Base-by-base conservation (phyloP, 2,888 invertebrate species). In the Drosophila eohydei region DNA sequence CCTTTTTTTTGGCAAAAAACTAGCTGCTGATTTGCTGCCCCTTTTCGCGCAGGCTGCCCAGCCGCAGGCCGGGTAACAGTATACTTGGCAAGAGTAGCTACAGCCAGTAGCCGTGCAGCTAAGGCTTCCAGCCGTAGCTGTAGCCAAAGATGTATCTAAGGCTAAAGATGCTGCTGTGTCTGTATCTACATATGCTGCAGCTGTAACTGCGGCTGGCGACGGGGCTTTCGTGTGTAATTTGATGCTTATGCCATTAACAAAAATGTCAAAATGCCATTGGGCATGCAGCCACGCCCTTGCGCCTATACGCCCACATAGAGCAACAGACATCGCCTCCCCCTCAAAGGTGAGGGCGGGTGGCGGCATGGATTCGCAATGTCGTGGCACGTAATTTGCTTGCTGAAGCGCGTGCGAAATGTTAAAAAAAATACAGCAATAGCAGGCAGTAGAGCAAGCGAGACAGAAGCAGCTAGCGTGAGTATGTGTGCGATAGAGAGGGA, bases 261-360 rank as follows among this genome's bases (percentile, higher is more conserved):
- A 87, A 86, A 88, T 87, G 84, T 88, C 87, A 88, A 84, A 87
- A 87, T 86, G 87, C 86, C 84, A 74, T 74, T 81, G 86, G 84
- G 85, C 88, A 84, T 74, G 64, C 59, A 41, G 51, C 54, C 57
- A 41, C 43, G 59, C 71, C 44, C 56, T 34, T 28, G 0, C 12
- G n/a, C 32, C 43, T 43, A 43, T 51, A 34, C 58, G n/a, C 11
- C 16, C 36, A 2, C n/a, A 8, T 21, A 14, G 52, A 52, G 52
- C 52, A 12, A 12, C 36, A 51, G 34, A 34, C 30, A n/a, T 11
- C n/a, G 50, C n/a, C 30, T n/a, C 9, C 6, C 12, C 46, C 30
- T 11, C 3, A 36, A 26, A 16, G 36, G 38, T 26, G 52, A n/a
- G 36, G 52, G 38, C 14, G 52, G 52, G 9, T 7, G 28, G 41